A percentile compares a stretch with the other conserved stretches of the same genome.
These are phyloP conservation scores for Lanistes nyassanus DNA, from an alignment of 1,140 invertebrate genomes.

Conservation along the genomic window DNA sequence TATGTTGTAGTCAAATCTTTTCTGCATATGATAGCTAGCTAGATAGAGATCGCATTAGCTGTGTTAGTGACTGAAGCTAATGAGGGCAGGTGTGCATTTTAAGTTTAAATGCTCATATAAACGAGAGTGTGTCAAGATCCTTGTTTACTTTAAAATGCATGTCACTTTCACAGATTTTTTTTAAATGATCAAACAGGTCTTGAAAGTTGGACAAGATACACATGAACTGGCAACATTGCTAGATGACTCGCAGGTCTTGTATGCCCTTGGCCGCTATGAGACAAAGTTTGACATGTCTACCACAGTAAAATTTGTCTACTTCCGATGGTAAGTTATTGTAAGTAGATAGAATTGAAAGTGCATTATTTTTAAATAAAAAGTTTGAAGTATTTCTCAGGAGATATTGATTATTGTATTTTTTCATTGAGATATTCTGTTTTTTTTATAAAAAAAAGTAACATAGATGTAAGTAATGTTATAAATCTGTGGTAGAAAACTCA, in stretches of 20 bases:
- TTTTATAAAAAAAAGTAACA: too few species aligned
- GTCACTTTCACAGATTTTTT: background rate
- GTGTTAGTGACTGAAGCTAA: too few species aligned
- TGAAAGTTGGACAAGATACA: slow-evolving; percentile 38
- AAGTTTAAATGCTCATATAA: background rate
- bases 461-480: too few species aligned
- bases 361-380: too few species aligned
- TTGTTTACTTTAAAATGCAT: background rate
- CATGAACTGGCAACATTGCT: slow-evolving; percentile 37
- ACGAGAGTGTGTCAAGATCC: background rate
- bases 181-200: slow-evolving; percentile 16
- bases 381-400: too few species aligned
- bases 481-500: too few species aligned
- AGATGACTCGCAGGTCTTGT: slow-evolving; percentile 51
- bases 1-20: too few species aligned
- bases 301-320: slow-evolving; percentile 60
- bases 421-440: too few species aligned
- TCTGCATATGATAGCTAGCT: background rate
- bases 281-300: slow-evolving; percentile 54
- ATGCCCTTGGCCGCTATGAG: slow-evolving; percentile 51
- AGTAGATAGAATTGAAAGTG: too few species aligned
- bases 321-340: slow-evolving; percentile 51
- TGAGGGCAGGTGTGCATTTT: background rate
- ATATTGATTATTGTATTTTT: too few species aligned
- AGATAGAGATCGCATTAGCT: background rate